Base-by-base conservation (phyloP, 2,888 invertebrate species). In the Melangyna quadrimaculata region DNA sequence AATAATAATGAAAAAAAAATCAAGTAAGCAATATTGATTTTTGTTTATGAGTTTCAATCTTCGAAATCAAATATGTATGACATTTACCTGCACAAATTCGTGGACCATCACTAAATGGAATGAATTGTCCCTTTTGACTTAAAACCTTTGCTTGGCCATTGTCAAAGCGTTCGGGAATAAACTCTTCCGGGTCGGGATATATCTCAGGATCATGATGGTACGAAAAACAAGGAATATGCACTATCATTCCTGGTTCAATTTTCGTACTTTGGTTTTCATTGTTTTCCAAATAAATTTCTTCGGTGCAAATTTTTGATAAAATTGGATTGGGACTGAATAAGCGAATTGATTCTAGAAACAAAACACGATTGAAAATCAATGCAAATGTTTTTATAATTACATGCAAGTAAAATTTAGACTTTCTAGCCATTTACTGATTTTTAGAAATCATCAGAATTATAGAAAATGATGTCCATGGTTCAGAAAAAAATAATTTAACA, bases 21-120 rank as follows among this genome's bases (percentile, higher is more conserved):
- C 8, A 27, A 24, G 27, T 27, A 4, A n/a, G 29, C 9, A 29
- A n/a, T n/a, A n/a, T n/a, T n/a, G n/a, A n/a, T n/a, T n/a, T n/a
- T n/a, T n/a, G n/a, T n/a, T 29, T 29, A 29, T 29, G 35, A 14
- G 12, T 2, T 35, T 37, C 3, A 37, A n/a, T n/a, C n/a, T n/a
- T n/a, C n/a, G n/a, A n/a, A 14, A 37, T 5, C 14, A 37, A 37
- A 35, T 29, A 12, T n/a, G n/a, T 35, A 12, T 12, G 12, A 14
- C 12, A 35, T n/a, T n/a, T 35, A 90, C 91, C 91, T 79, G 89
- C 88, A 87, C 91, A 91, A 5, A 89, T 89, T n/a, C 91, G 87
- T 0, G 91, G 92, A 1, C 91, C 92, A 88, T 91, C 89, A n/a
- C 91, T 90, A 22, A 91, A 91, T 0, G 91, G 90, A 22, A 91